Base-by-base conservation (phyloP, 2,888 invertebrate species). In the Chrysolina oricalcia region DNA sequence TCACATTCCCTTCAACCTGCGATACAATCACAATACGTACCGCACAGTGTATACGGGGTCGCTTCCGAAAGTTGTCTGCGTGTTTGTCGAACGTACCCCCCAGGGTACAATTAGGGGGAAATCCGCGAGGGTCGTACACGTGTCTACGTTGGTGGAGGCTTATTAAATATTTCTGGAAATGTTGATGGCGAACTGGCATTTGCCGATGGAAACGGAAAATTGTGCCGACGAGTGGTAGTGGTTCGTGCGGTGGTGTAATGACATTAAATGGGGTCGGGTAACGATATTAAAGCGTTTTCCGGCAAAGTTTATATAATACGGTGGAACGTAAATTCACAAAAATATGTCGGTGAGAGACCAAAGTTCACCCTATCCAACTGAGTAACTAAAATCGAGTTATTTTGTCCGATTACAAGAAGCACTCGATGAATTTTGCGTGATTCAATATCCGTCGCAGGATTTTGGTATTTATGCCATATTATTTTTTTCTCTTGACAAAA, bases 21-120 rank as follows among this genome's bases (percentile, higher is more conserved):
- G 27, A 23, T 68, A 68, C 53, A 68, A 68, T 68, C 68, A 68
- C 53, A 68, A 50, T 40, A 56, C 53, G 17, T 41, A 40, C 13
- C n/a, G 53, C 23, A 23, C n/a, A 48, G 67, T 67, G 67, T 48
- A n/a, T n/a, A 66, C 46, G n/a, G 48, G 48, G 50, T 13, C 50
- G 67, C 19, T 40, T 53, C 53, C 15, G 68, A 40, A 68, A 17
- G 41, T 23, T 66, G 19, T 50, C 17, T 67, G 67, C 67, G 50
- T 43, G 50, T 68, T 68, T 68, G 40, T 35, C 53, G 19, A 21
- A 68, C 10, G 50, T 35, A 68, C 53, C 53, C 40, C 68, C 68
- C 13, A 9, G 68, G 68, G 68, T 53, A 17, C 27, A 68, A 53
- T 68, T 53, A 35, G 53, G 40, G 50, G 68, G 53, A 68, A 65